Base-by-base conservation (phyloP, 92 coral and sea anemone genomes). In the Parazoanthus atlanticus region DNA sequence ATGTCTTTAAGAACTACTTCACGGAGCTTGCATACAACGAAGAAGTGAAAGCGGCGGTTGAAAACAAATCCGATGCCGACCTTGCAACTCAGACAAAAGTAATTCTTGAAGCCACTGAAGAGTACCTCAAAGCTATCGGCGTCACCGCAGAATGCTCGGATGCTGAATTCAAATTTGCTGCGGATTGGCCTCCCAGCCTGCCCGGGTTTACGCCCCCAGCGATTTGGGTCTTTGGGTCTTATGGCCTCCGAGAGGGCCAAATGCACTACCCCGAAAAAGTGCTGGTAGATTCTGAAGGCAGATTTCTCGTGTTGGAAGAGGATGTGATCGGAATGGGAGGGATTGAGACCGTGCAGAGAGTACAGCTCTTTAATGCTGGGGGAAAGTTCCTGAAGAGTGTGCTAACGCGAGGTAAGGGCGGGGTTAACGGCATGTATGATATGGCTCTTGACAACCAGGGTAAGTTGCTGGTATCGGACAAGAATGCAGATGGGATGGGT, bases 161-260 rank as follows among this genome's bases (percentile, higher is more conserved):
- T 21, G 64, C 90, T 19, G 91, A 88, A 78, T 93, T 91, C 76
- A 89, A 78, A 32, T 90, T 95, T 77, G 88, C 91, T 26, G 78
- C 88, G 10, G 90, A 86, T 17, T 80, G 90, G 91, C 89, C 92
- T 89, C 49, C 91, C 81, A 30, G 33, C 78, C 34, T 88, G 66
- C 85, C 93, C 17, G 81, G 58, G 64, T 96, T 90, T 88, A 38
- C 86, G 90, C 93, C 96, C 80, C 99, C 97, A 7, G 94, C 88
- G 88, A 92, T 92, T 23, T 96, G 99, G 99, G 95, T 93, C 88
- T 96, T 96, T 83, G 99, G 99, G 34, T 96, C 96, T 82, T 89
- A 91, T 75, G 99, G 99, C 52, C 78, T 79, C 34, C 88, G 91
- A 30, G 95, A 95, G 71, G 99, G 99, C 19, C 94, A 91, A 67